Evolutionary conservation across 1,140 invertebrate genomes (phyloP).

Genomic region (Sitophilus oryzae): DNA sequence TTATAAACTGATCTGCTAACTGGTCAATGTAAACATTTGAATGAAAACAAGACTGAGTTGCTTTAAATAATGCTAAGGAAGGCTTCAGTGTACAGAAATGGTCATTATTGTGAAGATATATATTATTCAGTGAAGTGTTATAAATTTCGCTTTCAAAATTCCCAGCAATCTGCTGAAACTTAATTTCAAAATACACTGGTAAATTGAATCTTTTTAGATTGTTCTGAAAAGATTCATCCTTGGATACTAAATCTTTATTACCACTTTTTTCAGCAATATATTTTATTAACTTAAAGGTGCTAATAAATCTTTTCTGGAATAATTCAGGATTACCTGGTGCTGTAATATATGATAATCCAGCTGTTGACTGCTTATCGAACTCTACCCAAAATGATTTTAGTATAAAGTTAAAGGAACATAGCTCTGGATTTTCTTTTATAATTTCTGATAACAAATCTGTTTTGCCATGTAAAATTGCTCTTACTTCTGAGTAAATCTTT

Average conservation of each 20-base stretch:
- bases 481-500: slow-evolving; percentile 67
- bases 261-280: slow-evolving; percentile 66
- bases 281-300: slow-evolving; percentile 72
- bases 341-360: slow-evolving; percentile 75
- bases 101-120: slow-evolving; percentile 23
- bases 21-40: slow-evolving; percentile 35
- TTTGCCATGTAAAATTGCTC: slow-evolving; percentile 63
- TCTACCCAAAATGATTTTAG: slow-evolving; percentile 87
- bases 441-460: slow-evolving; percentile 57
- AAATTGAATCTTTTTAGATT: slow-evolving; percentile 82
- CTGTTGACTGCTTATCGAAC: slow-evolving; percentile 69
- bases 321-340: slow-evolving; percentile 84
- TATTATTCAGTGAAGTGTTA: slow-evolving; percentile 17
- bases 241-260: slow-evolving; percentile 48
- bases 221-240: slow-evolving; percentile 48
- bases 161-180: slow-evolving; percentile 81
- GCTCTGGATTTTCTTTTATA: slow-evolving; percentile 46
- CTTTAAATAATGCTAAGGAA: slow-evolving; percentile 29
- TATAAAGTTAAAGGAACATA: slow-evolving; percentile 77
- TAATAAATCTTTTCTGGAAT: slow-evolving; percentile 77
- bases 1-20: slow-evolving; percentile 39
- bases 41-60: slow-evolving; percentile 31
- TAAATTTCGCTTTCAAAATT: slow-evolving; percentile 33
- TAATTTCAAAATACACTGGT: slow-evolving; percentile 91
- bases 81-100: slow-evolving; percentile 29